Conservation (phyloP, 2,888 invertebrate species). For the Adineta ricciae region DNA sequence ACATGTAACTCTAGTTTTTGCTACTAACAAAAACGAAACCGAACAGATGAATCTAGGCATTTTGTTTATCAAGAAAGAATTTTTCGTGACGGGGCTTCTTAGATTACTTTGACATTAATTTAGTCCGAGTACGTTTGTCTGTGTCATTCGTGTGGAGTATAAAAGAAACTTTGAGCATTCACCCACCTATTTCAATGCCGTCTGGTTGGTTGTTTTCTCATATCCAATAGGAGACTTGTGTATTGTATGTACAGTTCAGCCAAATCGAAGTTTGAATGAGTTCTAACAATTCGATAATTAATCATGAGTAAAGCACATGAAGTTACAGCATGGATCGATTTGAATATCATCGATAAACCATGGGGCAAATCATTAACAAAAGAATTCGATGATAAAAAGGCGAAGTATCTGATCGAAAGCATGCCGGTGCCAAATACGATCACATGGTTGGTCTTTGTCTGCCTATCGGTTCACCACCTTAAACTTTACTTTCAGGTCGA, state of each 20-base stretch:
- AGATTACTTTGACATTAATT: too few relatives aligned
- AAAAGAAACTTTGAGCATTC: neutral
- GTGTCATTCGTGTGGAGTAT: too few relatives aligned
- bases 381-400: slow-evolving; percentile 19
- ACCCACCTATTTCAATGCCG: neutral
- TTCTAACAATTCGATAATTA: neutral
- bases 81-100: too few relatives aligned
- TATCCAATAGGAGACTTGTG: neutral
- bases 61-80: too few relatives aligned
- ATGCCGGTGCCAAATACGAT: slow-evolving; percentile 17
- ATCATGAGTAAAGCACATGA: slow-evolving; percentile 10
- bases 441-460: neutral
- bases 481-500: neutral
- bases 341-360: slow-evolving; percentile 19
- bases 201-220: neutral
- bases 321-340: slow-evolving; percentile 13
- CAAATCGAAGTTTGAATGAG: neutral
- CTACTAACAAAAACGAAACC: too few relatives aligned
- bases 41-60: too few relatives aligned
- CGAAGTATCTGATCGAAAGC: neutral
- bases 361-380: slow-evolving; percentile 1
- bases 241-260: neutral
- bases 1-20: too few relatives aligned
- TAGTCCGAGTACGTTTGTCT: too few relatives aligned
- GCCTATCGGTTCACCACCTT: too few relatives aligned